These are phyloP conservation scores for Glyphotaelius pellucidus DNA, from an alignment of 2,888 invertebrate species.

Conservation along the genomic window DNA sequence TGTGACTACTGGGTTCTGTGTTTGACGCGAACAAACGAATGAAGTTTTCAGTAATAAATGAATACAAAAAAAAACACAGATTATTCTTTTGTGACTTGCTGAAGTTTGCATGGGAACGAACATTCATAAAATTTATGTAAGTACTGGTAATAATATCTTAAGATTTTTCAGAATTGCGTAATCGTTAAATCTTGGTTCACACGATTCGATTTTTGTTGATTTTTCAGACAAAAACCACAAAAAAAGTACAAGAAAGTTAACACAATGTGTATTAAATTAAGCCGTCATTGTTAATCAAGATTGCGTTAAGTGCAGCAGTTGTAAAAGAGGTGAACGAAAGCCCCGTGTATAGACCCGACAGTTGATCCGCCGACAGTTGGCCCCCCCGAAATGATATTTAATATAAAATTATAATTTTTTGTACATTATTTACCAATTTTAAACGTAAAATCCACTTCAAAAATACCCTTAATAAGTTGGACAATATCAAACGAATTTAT, in stretches of 20 bases:
- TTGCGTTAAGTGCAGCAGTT: background rate
- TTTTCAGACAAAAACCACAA: background rate
- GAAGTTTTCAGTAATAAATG: background rate
- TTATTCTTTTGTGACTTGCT: background rate
- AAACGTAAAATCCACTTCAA: too few species aligned
- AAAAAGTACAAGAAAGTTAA: background rate
- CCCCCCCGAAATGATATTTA: too few species aligned
- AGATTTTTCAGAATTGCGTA: background rate
- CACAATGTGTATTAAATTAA: background rate
- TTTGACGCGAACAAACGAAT: constrained; percentile 29
- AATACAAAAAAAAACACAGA: background rate
- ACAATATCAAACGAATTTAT: too few species aligned
- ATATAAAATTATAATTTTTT: too few species aligned
- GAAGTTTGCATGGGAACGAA: background rate
- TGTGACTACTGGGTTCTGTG: constrained; percentile 13
- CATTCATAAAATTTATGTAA: background rate
- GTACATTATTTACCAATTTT: too few species aligned
- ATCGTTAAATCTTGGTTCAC: background rate
- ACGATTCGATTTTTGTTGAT: background rate
- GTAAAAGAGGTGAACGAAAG: background rate
- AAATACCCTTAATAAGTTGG: too few species aligned
- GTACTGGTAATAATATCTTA: background rate
- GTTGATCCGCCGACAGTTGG: too few species aligned
- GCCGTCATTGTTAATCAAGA: background rate
- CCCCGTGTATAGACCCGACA: too few species aligned